Evolutionary conservation across 2,797 vertebrate species (phyloP), one percentile per base, ranked within the genome.

Genomic region (Melanotaenia parkinsoni): DNA sequence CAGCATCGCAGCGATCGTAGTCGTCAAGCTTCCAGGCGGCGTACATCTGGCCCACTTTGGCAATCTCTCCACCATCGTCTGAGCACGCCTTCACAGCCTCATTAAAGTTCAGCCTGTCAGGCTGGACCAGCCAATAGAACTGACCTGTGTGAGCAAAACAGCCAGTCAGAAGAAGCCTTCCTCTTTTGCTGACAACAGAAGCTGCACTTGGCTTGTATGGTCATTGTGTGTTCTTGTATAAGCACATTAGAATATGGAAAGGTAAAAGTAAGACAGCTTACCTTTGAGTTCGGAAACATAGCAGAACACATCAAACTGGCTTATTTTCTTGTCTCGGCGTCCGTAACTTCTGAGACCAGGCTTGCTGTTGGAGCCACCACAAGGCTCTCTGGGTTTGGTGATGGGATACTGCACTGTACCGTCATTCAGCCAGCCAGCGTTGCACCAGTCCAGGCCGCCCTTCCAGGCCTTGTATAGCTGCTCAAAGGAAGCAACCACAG

Each of bases 351-450:
- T 95, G 81, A 99, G 72, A 0, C 98, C 98, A 0, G 98, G 95
- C 13, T 87, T 87, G 0, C 81, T 92, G 73, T 92, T 94, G 81
- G 92, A 86, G 7, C 98, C 98, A 3, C 98, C 98, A 0, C 98
- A 99, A 26, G 96, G 95, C 67, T 92, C 95, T 74, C 98, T 94
- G 59, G 98, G 96, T 56, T 93, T 96, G 68, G 88, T 97, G 89
- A 99, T 96, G 26, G 98, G 98, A 74, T 99, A 99, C 74, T 97
- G 96, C 70, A 98, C 98, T 0, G 96, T 96, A 45, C 96, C 96
- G 0, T 99, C 98, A 0, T 72, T 96, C 74, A 99, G 95, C 98
- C 98, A 99, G 79, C 98, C 98, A 0, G 98, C 98, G 0, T 99
- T 99, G 88, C 98, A 99, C 98, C 98, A 99, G 85, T 99, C 96